phyloP scores from a whole-genome alignment of 2,113 vertebrate species.

The Saccopteryx leptura region DNA sequence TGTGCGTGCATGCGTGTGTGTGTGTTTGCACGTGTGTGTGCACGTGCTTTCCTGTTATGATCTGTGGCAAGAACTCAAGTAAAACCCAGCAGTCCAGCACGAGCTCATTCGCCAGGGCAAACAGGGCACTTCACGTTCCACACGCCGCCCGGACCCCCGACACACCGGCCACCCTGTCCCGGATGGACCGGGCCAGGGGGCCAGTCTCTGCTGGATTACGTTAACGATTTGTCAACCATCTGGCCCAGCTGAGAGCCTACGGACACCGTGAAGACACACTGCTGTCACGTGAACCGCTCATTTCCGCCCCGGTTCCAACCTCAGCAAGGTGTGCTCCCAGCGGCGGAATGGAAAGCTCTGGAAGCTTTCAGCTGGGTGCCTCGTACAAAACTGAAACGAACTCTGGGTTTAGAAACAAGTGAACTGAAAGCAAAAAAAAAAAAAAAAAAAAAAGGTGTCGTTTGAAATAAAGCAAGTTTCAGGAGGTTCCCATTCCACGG shows the following conservation, averaged over 20 bases:
- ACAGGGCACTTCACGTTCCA: background rate
- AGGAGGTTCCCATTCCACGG: background rate
- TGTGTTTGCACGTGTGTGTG: too few species aligned
- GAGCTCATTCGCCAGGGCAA: background rate
- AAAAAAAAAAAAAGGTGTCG: background rate
- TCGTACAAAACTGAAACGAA: background rate
- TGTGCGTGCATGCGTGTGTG: fast-evolving
- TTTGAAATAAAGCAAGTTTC: slow-evolving; percentile 5
- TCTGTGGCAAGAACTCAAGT: background rate
- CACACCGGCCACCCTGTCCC: background rate
- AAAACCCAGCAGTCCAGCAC: background rate
- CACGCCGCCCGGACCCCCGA: background rate
- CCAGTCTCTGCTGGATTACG: background rate
- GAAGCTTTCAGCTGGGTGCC: background rate
- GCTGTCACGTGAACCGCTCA: background rate
- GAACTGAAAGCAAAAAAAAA: background rate
- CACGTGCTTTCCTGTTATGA: background rate
- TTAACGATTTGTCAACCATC: background rate
- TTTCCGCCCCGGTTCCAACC: background rate
- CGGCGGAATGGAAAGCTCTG: background rate
- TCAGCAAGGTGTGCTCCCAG: background rate
- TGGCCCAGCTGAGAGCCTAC: background rate
- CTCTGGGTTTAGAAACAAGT: background rate
- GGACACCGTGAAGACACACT: background rate
- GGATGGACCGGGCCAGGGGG: background rate